These are phyloP conservation scores for Hemicrepidius hirtus DNA, from an alignment of 2,888 invertebrate genomes.

Conservation along the genomic window DNA sequence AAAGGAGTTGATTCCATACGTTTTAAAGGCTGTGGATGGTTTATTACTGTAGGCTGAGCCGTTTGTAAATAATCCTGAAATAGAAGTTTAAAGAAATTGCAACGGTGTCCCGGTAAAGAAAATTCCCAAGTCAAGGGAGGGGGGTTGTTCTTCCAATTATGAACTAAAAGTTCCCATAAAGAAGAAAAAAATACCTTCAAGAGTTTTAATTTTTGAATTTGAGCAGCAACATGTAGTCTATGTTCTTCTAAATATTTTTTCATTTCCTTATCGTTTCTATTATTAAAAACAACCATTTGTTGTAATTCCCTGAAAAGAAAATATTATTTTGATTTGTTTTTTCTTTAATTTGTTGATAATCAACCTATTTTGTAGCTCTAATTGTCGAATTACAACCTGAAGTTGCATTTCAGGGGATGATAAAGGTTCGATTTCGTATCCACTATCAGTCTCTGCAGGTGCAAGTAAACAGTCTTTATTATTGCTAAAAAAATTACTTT, in stretches of 20 bases:
- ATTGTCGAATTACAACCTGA: constrained; percentile 81
- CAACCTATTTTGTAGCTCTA: constrained; percentile 80
- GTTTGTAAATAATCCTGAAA: constrained; percentile 61
- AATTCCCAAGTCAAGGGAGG: too few species aligned
- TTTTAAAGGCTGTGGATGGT: constrained; percentile 26
- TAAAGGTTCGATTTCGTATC: constrained; percentile 63
- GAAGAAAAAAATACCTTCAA: constrained; percentile 74
- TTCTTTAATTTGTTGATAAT: neutral
- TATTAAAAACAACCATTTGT: constrained; percentile 68
- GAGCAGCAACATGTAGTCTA: constrained; percentile 77
- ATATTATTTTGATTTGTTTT: neutral
- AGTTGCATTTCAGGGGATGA: constrained; percentile 78
- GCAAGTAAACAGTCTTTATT: constrained; percentile 60
- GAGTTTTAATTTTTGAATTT: constrained; percentile 79
- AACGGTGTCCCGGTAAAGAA: neutral
- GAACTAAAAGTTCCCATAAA: neutral
- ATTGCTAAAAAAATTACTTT: constrained; percentile 49
- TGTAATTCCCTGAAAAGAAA: constrained; percentile 73
- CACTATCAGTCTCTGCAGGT: constrained; percentile 56
- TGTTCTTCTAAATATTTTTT: constrained; percentile 77
- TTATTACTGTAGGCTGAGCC: constrained; percentile 42
- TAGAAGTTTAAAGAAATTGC: neutral
- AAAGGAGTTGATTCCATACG: constrained; percentile 66
- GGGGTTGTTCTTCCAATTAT: too few species aligned
- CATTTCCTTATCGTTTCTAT: constrained; percentile 71